Evolutionary conservation across 2,113 vertebrate species (phyloP).

Genomic region (Vulpes ferrilata): DNA sequence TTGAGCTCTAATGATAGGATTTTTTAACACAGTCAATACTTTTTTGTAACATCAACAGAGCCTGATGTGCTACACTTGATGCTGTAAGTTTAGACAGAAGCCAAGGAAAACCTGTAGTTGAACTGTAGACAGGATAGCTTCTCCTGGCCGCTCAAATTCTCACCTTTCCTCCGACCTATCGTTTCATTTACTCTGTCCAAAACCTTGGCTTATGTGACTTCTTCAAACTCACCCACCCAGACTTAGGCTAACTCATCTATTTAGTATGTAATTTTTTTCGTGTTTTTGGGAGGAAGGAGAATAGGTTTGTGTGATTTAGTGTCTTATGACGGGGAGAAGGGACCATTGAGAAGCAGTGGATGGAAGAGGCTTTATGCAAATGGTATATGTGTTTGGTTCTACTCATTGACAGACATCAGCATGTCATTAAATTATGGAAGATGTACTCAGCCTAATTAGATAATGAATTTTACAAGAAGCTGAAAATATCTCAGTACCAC

Average conservation of each 20-base stretch:
- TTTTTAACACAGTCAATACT: not conserved
- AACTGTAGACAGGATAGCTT: not conserved
- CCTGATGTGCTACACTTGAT: not conserved
- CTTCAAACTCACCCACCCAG: not conserved
- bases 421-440: not conserved
- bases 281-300: not conserved
- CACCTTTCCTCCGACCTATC: not conserved
- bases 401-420: not conserved
- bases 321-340: not conserved
- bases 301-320: not conserved
- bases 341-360: not conserved
- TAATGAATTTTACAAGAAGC: constrained; percentile 44
- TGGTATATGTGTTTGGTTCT: not conserved
- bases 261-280: not conserved
- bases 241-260: not conserved
- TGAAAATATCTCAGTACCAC: constrained; percentile 54
- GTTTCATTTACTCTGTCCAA: not conserved
- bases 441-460: constrained; percentile 37
- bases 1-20: not conserved
- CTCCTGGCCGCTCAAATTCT: not conserved
- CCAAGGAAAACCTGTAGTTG: not conserved
- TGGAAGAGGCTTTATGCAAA: not conserved
- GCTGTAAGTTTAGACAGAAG: constrained; percentile 14
- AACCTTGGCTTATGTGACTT: not conserved
- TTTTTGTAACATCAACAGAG: rapidly evolving